A percentile compares a stretch with the other conserved stretches of the same genome.
Evolutionary conservation across 2,113 vertebrate species (phyloP).

Genomic region (Sisor rabdophorus): DNA sequence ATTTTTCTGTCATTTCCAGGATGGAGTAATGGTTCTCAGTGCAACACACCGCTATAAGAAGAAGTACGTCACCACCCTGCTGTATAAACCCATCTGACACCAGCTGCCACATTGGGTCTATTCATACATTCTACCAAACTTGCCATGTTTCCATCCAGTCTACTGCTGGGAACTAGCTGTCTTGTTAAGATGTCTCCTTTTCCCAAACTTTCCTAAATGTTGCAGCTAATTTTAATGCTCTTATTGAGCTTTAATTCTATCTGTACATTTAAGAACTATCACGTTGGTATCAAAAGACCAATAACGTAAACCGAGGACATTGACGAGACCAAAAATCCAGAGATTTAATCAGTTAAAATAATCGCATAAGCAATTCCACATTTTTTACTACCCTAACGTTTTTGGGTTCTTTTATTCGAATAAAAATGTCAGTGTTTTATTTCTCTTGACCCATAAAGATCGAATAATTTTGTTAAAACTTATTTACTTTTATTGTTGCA

Average conservation of each 20-base stretch:
- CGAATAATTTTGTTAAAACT: too few relatives aligned
- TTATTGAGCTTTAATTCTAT: neutral
- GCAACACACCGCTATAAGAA: conserved; percentile 97
- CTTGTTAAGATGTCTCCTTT: conserved; percentile 5
- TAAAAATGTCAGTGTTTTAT: neutral
- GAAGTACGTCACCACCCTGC: conserved; percentile 93
- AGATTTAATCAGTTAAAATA: too few relatives aligned
- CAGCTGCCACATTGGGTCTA: neutral
- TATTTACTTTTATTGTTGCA: too few relatives aligned
- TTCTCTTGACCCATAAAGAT: neutral
- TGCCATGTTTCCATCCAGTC: neutral
- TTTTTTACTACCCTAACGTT: neutral
- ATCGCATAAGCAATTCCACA: neutral
- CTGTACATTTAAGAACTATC: neutral
- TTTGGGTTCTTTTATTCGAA: neutral
- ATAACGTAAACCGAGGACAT: neutral
- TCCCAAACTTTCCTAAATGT: neutral
- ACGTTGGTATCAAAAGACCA: neutral
- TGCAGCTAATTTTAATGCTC: neutral
- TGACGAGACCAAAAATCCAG: neutral
- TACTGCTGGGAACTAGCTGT: conserved; percentile 4
- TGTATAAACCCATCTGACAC: conserved; percentile 75
- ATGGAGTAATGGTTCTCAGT: conserved; percentile 96
- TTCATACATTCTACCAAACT: neutral
- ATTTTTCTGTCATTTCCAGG: conserved; percentile 63